A percentile compares a stretch with the other conserved stretches of the same genome.
phyloP scores from a whole-genome alignment of 2,113 vertebrate genomes.

The Lepisosteus oculatus region DNA sequence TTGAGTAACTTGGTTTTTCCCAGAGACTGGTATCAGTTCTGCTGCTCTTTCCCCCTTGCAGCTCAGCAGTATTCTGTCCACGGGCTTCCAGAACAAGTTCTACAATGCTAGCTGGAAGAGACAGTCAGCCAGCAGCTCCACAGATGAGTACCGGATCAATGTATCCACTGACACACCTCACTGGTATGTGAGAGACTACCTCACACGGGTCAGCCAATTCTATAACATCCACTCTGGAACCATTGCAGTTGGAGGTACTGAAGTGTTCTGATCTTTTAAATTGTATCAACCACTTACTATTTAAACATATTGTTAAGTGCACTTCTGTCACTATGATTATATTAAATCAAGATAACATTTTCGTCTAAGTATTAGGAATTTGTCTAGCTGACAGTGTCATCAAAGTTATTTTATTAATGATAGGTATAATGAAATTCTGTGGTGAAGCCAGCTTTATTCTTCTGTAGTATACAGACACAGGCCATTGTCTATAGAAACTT shows the following conservation, averaged over 20 bases:
- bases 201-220: conserved; percentile 53
- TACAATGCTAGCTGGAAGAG: conserved; percentile 52
- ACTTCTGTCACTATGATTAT: too few species aligned
- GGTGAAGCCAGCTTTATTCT: too few species aligned
- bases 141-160: conserved; percentile 61
- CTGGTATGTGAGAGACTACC: conserved; percentile 74
- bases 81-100: conserved; percentile 73
- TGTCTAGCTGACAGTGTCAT: too few species aligned
- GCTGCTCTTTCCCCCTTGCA: conserved; percentile 25
- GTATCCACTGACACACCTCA: conserved; percentile 75
- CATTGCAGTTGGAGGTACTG: conserved; percentile 61
- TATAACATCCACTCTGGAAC: conserved; percentile 39
- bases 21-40: too few species aligned
- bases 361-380: too few species aligned
- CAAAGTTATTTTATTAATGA: too few species aligned
- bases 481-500: too few species aligned
- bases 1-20: too few species aligned
- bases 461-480: too few species aligned
- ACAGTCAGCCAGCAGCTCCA: not conserved
- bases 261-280: not conserved
- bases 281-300: not conserved
- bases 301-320: not conserved
- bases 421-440: too few species aligned
- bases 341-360: too few species aligned
- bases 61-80: conserved; percentile 54